A percentile compares a stretch with the other conserved stretches of the same genome.
phyloP scores from a whole-genome alignment of 2,113 vertebrate genomes.

The Etheostoma cragini region DNA sequence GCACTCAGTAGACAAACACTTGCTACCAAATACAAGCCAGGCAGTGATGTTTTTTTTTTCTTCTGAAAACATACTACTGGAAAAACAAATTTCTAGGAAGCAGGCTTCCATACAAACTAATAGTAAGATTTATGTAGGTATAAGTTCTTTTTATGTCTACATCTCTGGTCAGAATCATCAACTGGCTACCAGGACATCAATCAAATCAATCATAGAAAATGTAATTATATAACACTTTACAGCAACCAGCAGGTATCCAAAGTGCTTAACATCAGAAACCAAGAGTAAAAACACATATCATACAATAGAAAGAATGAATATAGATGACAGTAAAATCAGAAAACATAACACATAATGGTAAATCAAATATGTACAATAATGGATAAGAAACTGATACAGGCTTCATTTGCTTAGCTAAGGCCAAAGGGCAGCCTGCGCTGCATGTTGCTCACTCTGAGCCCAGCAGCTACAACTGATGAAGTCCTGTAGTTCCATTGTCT shows the following conservation, averaged over 20 bases:
- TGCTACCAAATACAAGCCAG: background rate
- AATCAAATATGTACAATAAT: background rate
- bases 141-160: background rate
- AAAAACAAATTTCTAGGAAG: background rate
- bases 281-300: too few relatives aligned
- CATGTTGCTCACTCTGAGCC: constrained; percentile 5
- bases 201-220: too few relatives aligned
- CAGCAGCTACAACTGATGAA: constrained; percentile 41
- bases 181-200: background rate
- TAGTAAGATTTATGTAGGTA: background rate
- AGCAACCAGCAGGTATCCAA: too few relatives aligned
- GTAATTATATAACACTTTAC: too few relatives aligned
- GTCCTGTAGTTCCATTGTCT: constrained; percentile 46
- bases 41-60: too few relatives aligned
- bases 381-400: background rate
- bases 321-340: too few relatives aligned
- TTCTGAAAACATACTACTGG: too few relatives aligned
- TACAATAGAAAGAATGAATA: too few relatives aligned
- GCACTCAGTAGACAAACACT: background rate
- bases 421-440: background rate
- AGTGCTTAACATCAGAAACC: too few relatives aligned
- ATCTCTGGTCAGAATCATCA: background rate
- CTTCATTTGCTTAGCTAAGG: constrained; percentile 1
- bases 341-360: background rate
- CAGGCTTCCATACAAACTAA: background rate